Percentiles rank a stretch among this genome's conserved stretches.
Conservation (phyloP, 1,140 invertebrate species). For the Adelges cooleyi region DNA sequence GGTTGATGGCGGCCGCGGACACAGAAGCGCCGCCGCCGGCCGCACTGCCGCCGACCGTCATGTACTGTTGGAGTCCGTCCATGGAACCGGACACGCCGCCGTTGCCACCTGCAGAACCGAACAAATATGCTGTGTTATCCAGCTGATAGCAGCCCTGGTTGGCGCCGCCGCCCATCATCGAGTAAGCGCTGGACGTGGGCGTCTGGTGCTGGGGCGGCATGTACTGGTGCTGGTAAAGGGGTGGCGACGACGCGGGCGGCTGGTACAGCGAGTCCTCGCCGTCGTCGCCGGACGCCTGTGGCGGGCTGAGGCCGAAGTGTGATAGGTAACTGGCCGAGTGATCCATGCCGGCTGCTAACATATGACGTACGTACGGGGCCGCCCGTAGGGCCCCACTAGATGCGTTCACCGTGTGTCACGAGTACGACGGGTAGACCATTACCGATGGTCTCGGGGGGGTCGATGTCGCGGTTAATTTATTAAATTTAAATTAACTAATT, state of each 20-base stretch:
- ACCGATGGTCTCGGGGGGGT: conserved; percentile 25
- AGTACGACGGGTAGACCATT: not conserved
- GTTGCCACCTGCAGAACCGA: conserved; percentile 49
- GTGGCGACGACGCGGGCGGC: conserved; percentile 46
- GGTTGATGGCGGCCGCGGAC: conserved; percentile 30
- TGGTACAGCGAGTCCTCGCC: conserved; percentile 36
- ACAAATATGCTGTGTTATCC: conserved; percentile 53
- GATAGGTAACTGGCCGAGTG: conserved; percentile 67
- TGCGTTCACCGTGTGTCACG: conserved; percentile 19
- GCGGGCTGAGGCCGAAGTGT: conserved; percentile 56
- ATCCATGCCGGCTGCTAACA: conserved; percentile 66
- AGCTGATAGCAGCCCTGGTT: conserved; percentile 35
- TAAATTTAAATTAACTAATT: too few species aligned
- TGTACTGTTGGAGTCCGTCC: conserved; percentile 29
- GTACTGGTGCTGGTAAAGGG: conserved; percentile 38
- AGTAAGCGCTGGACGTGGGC: conserved; percentile 33
- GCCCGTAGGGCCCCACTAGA: conserved; percentile 19
- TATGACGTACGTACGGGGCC: conserved; percentile 63
- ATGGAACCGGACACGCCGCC: conserved; percentile 35
- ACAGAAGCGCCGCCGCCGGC: conserved; percentile 28
- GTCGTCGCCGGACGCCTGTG: conserved; percentile 34
- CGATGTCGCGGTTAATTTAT: too few species aligned
- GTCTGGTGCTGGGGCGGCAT: conserved; percentile 37
- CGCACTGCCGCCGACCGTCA: conserved; percentile 36
- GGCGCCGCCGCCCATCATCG: conserved; percentile 18